Evolutionary conservation across 2,888 invertebrate species (phyloP), one percentile per base, ranked within the genome.

Genomic region (Odiellus spinosus): DNA sequence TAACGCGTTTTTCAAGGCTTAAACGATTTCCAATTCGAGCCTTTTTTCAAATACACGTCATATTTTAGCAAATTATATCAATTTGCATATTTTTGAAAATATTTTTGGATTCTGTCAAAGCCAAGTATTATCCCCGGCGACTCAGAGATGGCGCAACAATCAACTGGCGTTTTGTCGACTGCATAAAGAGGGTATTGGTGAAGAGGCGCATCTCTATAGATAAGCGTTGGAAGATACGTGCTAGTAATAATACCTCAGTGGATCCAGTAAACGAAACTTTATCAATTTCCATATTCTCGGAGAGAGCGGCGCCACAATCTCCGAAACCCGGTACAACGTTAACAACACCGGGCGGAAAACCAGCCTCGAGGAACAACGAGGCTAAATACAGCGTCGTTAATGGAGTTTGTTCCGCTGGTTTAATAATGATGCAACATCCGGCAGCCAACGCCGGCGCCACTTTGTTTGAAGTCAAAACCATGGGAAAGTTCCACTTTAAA

Each of bases 381-480:
- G 59, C 66, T 35, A 63, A 53, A 53, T 63, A 62, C n/a, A 66
- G 54, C 8, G 67, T 64, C 3, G 66, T 60, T 19, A 67, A 58
- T 10, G 67, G 66, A 0, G 67, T 67, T 52, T 65, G 64, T 51
- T 67, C 67, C 2, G 67, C 66, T 8, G 67, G 66, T 51, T 67
- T 67, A 40, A 67, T 41, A 2, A 67, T 59, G 3, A 65, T 49
- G 1, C 63, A 62, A 52, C 64, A 64, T 2, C 67, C 67, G 51
- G 61, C 61, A 3, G 67, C 66, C 21, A 67, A 48, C 6, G 64
- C 65, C 15, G 67, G 66, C 3, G 60, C 63, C 41, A 55, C 17
- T 59, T 77, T 77, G 74, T 64, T 73, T 52, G 64, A 67, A 51
- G 71, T 66, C 75, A 77, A 75, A 54, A 76, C 60, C 39, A 75